Base-by-base conservation (phyloP, 2,888 invertebrate genomes). In the Aphrophora alni region DNA sequence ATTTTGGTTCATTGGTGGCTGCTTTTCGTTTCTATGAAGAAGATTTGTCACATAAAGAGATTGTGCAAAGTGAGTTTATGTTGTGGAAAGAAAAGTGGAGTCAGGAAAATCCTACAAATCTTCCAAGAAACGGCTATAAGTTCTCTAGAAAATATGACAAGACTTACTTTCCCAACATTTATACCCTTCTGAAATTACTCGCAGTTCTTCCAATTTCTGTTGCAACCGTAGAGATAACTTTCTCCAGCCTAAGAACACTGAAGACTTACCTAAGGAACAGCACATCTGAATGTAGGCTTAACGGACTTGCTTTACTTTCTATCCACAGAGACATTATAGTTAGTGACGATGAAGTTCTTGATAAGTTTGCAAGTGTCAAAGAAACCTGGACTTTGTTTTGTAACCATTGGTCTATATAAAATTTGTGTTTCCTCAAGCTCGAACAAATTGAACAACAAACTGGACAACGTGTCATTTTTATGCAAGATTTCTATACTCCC, bases 1-100 rank as follows among this genome's bases (percentile, higher is more conserved):
- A 74, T 74, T 38, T 74, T 21, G 7, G 21, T 74, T 17, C 74
- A 74, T 73, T 74, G 74, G 38, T 38, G 38, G n/a, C 21, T 74
- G 74, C 38, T 74, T 8, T 74, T 1, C 33, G 21, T n/a, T 74
- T 74, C 14, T 38, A 73, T 14, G 7, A 74, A 74, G 38, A 28
- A 33, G 74, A 74, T 74, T 74, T 74, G 38, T 74, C 21, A 74
- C n/a, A 74, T 8, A 28, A 27, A 73, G 73, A 73, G 28, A 12
- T 73, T 5, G 73, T 73, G 73, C 28, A 74, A 38, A 74, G 74
- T 33, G 74, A 74, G 74, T 74, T 74, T 27, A 73, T 74, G 74
- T 21, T 38, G 38, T 38, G 38, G 24, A 74, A 74, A 74, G 8
- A 71, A 71, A 71, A 71, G 71, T 38, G 74, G n/a, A 38, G 74